phyloP scores from a whole-genome alignment of 2,113 vertebrate genomes.

The Phaethon lepturus region DNA sequence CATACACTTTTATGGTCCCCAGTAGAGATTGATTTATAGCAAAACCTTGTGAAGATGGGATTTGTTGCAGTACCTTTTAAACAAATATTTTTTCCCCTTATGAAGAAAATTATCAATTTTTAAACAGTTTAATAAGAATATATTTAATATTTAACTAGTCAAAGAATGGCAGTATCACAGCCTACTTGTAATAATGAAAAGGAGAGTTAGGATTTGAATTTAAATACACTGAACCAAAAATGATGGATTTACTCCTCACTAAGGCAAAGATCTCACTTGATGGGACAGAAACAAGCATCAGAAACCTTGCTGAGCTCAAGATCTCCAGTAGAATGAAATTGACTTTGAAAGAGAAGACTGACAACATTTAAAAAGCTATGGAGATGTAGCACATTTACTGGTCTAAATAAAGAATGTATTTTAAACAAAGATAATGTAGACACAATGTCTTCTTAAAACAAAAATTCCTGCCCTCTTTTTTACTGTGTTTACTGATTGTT shows the following conservation, averaged over 20 bases:
- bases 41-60: not conserved
- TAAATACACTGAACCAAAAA: not conserved
- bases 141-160: not conserved
- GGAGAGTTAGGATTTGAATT: not conserved
- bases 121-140: not conserved
- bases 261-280: not conserved
- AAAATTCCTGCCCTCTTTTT: not conserved
- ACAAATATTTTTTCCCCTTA: not conserved
- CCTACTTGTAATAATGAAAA: not conserved
- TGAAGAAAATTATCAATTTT: not conserved
- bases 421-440: not conserved
- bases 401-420: not conserved
- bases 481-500: not conserved
- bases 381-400: not conserved
- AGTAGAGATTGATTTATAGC: not conserved
- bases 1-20: not conserved
- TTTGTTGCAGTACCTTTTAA: not conserved
- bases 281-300: not conserved
- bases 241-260: not conserved
- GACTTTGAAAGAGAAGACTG: not conserved
- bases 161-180: not conserved
- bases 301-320: not conserved
- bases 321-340: not conserved
- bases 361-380: not conserved
- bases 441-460: not conserved